A percentile compares a stretch with the other conserved stretches of the same genome.
Conservation (phyloP, 2,113 vertebrate species). For the Arenaria interpres region DNA sequence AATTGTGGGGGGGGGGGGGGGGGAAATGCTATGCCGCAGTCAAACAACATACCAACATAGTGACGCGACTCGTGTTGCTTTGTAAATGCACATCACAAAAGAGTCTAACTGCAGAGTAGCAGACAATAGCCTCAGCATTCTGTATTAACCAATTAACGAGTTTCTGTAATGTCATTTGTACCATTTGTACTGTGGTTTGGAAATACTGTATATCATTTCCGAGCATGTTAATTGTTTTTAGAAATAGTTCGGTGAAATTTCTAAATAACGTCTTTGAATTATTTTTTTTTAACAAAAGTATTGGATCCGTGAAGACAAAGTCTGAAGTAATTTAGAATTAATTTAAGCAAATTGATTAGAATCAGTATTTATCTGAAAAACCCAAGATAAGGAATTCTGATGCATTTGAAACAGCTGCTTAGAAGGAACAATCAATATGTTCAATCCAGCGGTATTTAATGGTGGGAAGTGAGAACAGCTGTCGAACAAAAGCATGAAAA, state of each 20-base stretch:
- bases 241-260: slow-evolving; percentile 33
- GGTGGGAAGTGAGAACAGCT: slow-evolving; percentile 15
- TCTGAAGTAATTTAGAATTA: slow-evolving; percentile 57
- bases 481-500: background rate
- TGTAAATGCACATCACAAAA: slow-evolving; percentile 42
- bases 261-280: slow-evolving; percentile 51
- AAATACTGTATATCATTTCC: slow-evolving; percentile 29
- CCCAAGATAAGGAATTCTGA: slow-evolving; percentile 36
- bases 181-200: slow-evolving; percentile 58
- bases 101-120: background rate
- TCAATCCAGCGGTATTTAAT: background rate
- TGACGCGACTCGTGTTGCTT: slow-evolving; percentile 45
- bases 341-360: slow-evolving; percentile 63
- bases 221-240: slow-evolving; percentile 51
- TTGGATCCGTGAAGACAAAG: slow-evolving; percentile 32
- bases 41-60: slow-evolving; percentile 39
- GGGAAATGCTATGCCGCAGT: slow-evolving; percentile 42
- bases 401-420: slow-evolving; percentile 62
- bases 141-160: slow-evolving; percentile 41
- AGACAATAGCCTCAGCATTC: slow-evolving; percentile 46
- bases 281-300: slow-evolving; percentile 9
- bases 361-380: slow-evolving; percentile 62
- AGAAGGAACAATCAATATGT: slow-evolving; percentile 15
- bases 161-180: slow-evolving; percentile 41
- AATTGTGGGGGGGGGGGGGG: no score